These are phyloP conservation scores for Meteorus colon DNA, from an alignment of 2,888 invertebrate species.

Conservation along the genomic window DNA sequence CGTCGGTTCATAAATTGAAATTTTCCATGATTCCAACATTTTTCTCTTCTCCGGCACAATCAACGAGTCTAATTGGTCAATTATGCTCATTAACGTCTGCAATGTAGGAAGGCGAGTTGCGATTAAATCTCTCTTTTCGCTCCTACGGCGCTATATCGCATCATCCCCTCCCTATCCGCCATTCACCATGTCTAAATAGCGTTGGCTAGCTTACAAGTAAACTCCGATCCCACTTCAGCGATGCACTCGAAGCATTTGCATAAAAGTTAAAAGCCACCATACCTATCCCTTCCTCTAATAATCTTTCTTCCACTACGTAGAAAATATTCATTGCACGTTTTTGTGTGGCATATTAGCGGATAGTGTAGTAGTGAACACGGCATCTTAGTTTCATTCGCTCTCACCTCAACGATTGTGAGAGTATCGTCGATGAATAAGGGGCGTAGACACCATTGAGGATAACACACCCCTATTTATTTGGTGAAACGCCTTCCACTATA, in stretches of 20 bases:
- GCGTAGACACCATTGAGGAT: conserved; percentile 44
- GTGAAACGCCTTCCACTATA: conserved; percentile 48
- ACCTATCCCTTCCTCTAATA: conserved; percentile 5
- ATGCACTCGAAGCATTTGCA: conserved; percentile 34
- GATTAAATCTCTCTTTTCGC: conserved; percentile 67
- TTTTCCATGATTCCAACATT: conserved; percentile 57
- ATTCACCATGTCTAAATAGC: conserved; percentile 18
- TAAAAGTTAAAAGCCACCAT: conserved; percentile 36
- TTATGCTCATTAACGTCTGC: conserved; percentile 73
- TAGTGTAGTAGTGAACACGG: conserved; percentile 12
- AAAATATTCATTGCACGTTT: conserved; percentile 35
- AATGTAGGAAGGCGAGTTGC: conserved; percentile 65
- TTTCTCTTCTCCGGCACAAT: conserved; percentile 61
- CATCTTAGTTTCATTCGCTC: conserved; percentile 3
- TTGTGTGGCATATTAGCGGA: conserved; percentile 13
- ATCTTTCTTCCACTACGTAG: conserved; percentile 22
- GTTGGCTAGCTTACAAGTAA: not conserved
- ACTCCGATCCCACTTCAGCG: conserved; percentile 30
- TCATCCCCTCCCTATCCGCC: conserved; percentile 38
- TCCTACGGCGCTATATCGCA: conserved; percentile 49
- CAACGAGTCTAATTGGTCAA: conserved; percentile 72
- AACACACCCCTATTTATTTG: conserved; percentile 47
- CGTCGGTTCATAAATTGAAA: conserved; percentile 51
- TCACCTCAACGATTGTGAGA: conserved; percentile 11
- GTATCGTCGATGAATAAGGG: conserved; percentile 28